phyloP scores from a whole-genome alignment of 2,797 vertebrate species.

The Sebastolobus alascanus region DNA sequence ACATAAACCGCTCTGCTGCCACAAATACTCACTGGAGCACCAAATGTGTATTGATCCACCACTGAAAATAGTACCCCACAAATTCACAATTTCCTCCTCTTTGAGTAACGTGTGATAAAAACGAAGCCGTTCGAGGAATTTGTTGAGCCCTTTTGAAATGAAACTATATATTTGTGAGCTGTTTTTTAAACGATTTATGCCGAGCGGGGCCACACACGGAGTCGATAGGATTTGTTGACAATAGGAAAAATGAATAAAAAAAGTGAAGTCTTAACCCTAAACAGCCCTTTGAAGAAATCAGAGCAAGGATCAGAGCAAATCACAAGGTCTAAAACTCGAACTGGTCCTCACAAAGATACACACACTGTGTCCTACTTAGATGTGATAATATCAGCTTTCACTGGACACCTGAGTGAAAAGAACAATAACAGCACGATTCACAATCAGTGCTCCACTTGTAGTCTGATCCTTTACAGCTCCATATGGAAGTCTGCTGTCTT shows the following conservation, averaged over 20 bases:
- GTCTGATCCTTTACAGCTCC: constrained; percentile 37
- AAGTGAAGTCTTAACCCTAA: not conserved
- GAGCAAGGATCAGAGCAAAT: too few relatives aligned
- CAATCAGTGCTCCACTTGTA: constrained; percentile 26
- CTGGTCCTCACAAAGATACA: not conserved
- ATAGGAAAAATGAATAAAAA: not conserved
- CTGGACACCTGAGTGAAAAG: constrained; percentile 43
- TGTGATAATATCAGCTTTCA: constrained; percentile 64
- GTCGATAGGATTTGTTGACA: not conserved
- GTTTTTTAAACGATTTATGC: too few relatives aligned
- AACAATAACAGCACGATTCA: constrained; percentile 38
- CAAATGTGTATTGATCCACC: not conserved
- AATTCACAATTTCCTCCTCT: not conserved
- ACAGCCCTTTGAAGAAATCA: not conserved
- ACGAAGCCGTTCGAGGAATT: not conserved
- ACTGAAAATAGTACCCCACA: not conserved
- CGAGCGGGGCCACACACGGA: not conserved
- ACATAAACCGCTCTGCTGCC: not conserved
- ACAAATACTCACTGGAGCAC: not conserved
- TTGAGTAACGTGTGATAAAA: not conserved
- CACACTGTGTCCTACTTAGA: constrained; percentile 30
- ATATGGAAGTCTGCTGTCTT: constrained; percentile 47
- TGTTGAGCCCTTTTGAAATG: not conserved
- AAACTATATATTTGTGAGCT: not conserved
- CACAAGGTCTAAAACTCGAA: not conserved